Conservation (phyloP, 2,797 vertebrate species). For the Diceros bicornis region DNA sequence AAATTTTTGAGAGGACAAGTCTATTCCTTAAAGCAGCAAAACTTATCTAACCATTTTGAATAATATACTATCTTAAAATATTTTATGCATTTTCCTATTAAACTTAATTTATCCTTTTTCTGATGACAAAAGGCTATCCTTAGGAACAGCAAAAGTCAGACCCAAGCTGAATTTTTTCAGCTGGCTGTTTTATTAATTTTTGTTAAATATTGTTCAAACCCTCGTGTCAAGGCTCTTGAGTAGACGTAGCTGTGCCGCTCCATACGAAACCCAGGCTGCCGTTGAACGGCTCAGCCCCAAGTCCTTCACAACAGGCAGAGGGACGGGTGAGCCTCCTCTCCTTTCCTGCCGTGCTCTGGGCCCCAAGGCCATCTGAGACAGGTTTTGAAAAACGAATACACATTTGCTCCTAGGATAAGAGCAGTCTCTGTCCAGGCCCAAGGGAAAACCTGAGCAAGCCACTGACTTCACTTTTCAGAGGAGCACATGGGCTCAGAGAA, state of each 20-base stretch:
- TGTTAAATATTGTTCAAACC: neutral
- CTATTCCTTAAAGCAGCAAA: neutral
- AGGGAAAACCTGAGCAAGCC: neutral
- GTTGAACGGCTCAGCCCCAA: neutral
- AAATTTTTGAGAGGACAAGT: slow-evolving; percentile 15
- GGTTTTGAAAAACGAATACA: neutral
- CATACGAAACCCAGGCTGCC: no score
- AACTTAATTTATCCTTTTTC: neutral
- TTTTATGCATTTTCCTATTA: slow-evolving; percentile 26
- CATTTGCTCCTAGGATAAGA: neutral
- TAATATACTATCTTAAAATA: neutral
- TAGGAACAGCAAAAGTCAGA: neutral
- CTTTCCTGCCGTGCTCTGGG: neutral
- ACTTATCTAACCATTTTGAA: neutral
- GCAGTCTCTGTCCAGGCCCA: neutral
- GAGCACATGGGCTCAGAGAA: neutral
- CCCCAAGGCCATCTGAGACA: neutral
- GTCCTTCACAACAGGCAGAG: neutral
- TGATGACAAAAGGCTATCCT: neutral
- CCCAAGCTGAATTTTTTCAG: neutral
- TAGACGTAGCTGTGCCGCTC: neutral
- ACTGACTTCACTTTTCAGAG: neutral
- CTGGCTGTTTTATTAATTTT: neutral
- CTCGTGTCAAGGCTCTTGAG: neutral
- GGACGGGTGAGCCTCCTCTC: neutral